A percentile compares a stretch with the other conserved stretches of the same genome.
Conservation (phyloP, 2,888 invertebrate species). For the Hedychridium roseum region DNA sequence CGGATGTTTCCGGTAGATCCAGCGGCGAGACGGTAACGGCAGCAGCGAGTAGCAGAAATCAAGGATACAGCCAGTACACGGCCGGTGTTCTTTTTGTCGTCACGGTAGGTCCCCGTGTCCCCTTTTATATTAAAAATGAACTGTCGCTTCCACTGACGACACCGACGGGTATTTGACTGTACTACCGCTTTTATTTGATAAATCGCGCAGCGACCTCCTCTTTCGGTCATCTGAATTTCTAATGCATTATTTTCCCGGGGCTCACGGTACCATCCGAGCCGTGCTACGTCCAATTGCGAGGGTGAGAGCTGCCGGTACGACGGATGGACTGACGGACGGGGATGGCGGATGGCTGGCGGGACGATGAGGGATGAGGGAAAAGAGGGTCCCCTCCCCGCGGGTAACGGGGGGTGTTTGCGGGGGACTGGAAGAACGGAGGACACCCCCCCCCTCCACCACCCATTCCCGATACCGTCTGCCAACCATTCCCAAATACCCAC, state of each 20-base stretch:
- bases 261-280: conserved; percentile 23
- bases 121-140: conserved; percentile 64
- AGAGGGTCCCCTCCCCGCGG: no score
- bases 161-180: conserved; percentile 61
- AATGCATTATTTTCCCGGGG: conserved; percentile 56
- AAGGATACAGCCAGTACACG: no score
- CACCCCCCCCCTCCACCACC: no score
- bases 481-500: no score
- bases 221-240: conserved; percentile 64
- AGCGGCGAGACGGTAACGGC: conserved; percentile 13
- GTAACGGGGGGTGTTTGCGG: no score
- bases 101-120: conserved; percentile 15
- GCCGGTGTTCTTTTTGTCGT: conserved; percentile 38
- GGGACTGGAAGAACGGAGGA: no score
- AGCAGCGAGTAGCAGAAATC: conserved; percentile 23
- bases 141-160: conserved; percentile 63
- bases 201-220: conserved; percentile 54
- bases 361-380: no score
- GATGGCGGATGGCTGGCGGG: conserved; percentile 20
- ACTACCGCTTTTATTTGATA: conserved; percentile 59
- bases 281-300: conserved; percentile 29
- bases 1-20: conserved; percentile 20
- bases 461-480: no score
- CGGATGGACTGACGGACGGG: conserved; percentile 18
- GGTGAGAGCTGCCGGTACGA: conserved; percentile 14